Evolutionary conservation across 2,888 invertebrate species (phyloP), one percentile per base, ranked within the genome.

Genomic region (Torymus tubicola): DNA sequence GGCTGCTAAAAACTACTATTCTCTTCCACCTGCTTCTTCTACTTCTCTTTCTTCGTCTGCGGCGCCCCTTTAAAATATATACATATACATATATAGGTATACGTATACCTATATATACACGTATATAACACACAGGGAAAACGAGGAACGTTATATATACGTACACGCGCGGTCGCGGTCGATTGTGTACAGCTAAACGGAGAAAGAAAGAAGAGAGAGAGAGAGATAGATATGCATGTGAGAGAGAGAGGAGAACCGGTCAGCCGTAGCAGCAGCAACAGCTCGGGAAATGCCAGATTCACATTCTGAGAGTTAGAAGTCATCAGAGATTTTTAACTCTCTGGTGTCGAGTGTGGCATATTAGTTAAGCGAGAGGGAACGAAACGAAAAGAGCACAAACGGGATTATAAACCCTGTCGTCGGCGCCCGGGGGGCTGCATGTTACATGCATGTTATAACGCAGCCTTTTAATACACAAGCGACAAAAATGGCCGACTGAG

Each of bases 401-500:
- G 18, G n/a, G n/a, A n/a, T n/a, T n/a, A n/a, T n/a, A 16, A 42
- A 50, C 0, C 13, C 50, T 55, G 57, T 31, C 55, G 31, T 42
- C 55, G 42, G 42, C 42, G 42, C 42, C 8, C 42, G 24, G 2
- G 2, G 4, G 68, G 16, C 5, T 10, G 14, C 50, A 50, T 57
- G 0, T 52, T 70, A 31, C 11, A 50, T 71, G 31, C 11, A 21
- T 50, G 16, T 75, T 63, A 42, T 60, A 67, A 64, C 3, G 60
- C 50, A 10, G 21, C 50, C 57, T 61, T 68, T 75, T 72, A 74
- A 72, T 64, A 64, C 24, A 21, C n/a, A 16, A 68, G 42, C 57
- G 65, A 73, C 70, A 74, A 78, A 81, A 73, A 81, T 81, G 81
- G 81, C 81, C 74, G 81, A 78, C 81, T 50, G 21, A 8, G 21